These are phyloP conservation scores for Kryphioiulus occultus DNA, from an alignment of 2,888 invertebrate genomes.

Conservation along the genomic window DNA sequence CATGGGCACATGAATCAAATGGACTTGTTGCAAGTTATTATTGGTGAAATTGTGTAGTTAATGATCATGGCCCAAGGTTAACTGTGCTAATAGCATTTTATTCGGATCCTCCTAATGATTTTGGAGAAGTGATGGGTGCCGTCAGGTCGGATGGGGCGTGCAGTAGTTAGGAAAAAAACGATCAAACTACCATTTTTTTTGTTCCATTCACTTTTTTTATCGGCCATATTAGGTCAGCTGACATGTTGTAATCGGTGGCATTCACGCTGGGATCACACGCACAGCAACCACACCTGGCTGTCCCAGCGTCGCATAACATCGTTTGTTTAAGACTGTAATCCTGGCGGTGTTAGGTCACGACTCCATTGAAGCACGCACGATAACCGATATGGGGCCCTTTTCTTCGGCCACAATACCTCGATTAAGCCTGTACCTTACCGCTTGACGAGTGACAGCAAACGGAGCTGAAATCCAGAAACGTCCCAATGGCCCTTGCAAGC, in stretches of 20 bases:
- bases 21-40: no score
- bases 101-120: neutral
- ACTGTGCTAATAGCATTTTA: neutral
- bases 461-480: neutral
- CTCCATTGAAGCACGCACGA: neutral
- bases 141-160: neutral
- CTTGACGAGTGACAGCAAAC: neutral
- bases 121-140: neutral
- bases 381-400: neutral
- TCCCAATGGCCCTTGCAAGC: neutral
- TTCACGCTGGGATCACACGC: conserved; percentile 13
- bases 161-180: neutral
- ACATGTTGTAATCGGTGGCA: neutral
- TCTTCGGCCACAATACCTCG: conserved; percentile 11
- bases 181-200: neutral
- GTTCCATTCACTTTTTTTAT: neutral
- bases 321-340: conserved; percentile 27
- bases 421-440: conserved; percentile 18
- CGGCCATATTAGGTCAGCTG: neutral
- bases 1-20: no score
- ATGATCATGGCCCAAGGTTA: no score
- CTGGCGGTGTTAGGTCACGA: neutral
- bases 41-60: no score
- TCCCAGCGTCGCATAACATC: neutral
- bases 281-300: neutral